These are phyloP conservation scores for Unio delphinus DNA, from an alignment of 2,888 invertebrate genomes.

Conservation along the genomic window DNA sequence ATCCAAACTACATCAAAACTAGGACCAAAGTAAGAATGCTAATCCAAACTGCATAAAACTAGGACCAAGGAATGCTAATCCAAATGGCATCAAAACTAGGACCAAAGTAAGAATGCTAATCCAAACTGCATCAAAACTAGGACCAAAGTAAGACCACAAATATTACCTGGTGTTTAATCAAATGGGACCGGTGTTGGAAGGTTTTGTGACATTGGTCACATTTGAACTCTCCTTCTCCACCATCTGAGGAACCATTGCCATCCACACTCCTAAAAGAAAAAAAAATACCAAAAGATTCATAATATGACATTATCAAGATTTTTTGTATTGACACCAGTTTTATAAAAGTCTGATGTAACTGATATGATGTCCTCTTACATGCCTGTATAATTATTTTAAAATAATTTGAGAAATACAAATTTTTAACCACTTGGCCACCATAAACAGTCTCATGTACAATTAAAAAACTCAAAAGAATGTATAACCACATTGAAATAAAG, in stretches of 20 bases:
- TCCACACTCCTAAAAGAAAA: conserved; percentile 8
- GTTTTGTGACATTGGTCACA: conserved; percentile 89
- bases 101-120: too few species aligned
- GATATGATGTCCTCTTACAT: too few species aligned
- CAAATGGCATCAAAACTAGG: background rate
- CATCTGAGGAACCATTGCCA: conserved; percentile 15
- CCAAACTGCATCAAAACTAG: background rate
- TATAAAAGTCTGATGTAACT: too few species aligned
- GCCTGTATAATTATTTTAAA: too few species aligned
- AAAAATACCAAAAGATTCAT: background rate
- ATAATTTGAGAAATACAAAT: too few species aligned
- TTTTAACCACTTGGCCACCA: too few species aligned
- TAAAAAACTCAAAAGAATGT: too few species aligned
- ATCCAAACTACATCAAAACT: background rate
- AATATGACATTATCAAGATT: background rate
- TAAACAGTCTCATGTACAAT: too few species aligned
- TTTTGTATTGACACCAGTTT: too few species aligned
- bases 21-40: too few species aligned
- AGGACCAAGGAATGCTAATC: too few species aligned
- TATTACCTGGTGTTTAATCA: conserved; percentile 84
- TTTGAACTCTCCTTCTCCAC: conserved; percentile 76
- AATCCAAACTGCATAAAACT: background rate
- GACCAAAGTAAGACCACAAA: background rate
- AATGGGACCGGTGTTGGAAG: conserved; percentile 85
- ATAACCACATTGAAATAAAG: too few species aligned